phyloP scores from a whole-genome alignment of 2,113 vertebrate genomes.

The Corythornis madagascariensis region DNA sequence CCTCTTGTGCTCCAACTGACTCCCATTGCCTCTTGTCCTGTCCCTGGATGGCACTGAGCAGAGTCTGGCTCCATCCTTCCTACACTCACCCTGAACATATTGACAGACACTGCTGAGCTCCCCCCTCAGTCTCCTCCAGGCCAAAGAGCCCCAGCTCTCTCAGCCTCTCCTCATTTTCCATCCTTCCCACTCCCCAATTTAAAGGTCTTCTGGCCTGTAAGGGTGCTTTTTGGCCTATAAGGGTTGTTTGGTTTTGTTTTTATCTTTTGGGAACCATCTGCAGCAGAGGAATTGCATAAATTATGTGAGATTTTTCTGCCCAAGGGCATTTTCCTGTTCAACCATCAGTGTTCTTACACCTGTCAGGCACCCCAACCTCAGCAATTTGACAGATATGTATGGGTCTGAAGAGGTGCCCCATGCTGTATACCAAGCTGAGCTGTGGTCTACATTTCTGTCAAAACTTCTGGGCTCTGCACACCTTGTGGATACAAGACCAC shows the following conservation, averaged over 20 bases:
- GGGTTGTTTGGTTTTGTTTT: background rate
- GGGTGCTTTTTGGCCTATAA: background rate
- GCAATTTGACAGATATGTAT: fast-evolving
- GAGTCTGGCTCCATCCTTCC: too few relatives aligned
- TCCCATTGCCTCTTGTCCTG: too few relatives aligned
- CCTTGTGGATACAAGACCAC: background rate
- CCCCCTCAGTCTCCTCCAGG: too few relatives aligned
- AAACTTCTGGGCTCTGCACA: background rate
- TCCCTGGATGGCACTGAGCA: too few relatives aligned
- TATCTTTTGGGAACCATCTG: background rate
- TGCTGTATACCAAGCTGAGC: background rate
- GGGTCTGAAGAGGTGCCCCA: background rate
- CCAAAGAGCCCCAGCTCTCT: too few relatives aligned
- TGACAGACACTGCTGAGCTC: too few relatives aligned
- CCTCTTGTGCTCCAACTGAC: too few relatives aligned
- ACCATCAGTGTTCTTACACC: background rate
- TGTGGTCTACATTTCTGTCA: background rate
- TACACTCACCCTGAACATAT: too few relatives aligned
- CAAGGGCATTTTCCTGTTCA: background rate
- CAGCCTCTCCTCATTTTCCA: too few relatives aligned
- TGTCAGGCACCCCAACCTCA: background rate
- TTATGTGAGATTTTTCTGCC: background rate
- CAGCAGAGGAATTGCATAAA: background rate
- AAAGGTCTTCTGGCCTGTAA: background rate
- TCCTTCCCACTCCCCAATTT: background rate